phyloP scores from a whole-genome alignment of 2,113 vertebrate genomes.

The Ochotona princeps region DNA sequence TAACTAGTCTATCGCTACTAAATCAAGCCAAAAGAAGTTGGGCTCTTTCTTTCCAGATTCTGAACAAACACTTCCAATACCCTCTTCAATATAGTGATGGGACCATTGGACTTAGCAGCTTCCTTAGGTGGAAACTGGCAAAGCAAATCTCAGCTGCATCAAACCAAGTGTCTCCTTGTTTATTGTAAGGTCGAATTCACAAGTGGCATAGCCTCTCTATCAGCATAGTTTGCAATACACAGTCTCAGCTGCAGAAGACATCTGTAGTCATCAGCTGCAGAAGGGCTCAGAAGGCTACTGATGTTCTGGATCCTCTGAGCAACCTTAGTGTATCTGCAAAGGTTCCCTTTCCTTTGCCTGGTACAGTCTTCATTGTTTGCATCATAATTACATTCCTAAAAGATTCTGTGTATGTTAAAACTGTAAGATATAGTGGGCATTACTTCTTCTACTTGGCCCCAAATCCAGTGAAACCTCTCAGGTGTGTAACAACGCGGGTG shows the following conservation, averaged over 20 bases:
- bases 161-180: background rate
- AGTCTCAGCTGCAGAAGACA: background rate
- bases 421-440: background rate
- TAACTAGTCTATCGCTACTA: conserved; percentile 45
- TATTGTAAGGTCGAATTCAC: background rate
- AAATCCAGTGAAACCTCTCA: background rate
- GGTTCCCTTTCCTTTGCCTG: background rate
- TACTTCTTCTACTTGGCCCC: background rate
- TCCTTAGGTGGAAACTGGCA: background rate
- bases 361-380: background rate
- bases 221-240: background rate
- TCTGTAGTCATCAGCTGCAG: background rate
- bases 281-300: background rate
- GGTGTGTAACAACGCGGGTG: no score
- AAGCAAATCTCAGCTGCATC: conserved; percentile 1
- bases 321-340: background rate
- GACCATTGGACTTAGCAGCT: background rate
- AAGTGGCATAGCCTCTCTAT: background rate
- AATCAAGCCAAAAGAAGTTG: conserved; percentile 38
- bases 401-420: background rate
- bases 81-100: background rate
- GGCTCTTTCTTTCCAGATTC: conserved; percentile 23
- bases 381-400: background rate
- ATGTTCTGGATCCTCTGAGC: background rate
- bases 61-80: background rate